Evolutionary conservation across 2,113 vertebrate genomes (phyloP).

Genomic region (Ctenodactylus gundi): DNA sequence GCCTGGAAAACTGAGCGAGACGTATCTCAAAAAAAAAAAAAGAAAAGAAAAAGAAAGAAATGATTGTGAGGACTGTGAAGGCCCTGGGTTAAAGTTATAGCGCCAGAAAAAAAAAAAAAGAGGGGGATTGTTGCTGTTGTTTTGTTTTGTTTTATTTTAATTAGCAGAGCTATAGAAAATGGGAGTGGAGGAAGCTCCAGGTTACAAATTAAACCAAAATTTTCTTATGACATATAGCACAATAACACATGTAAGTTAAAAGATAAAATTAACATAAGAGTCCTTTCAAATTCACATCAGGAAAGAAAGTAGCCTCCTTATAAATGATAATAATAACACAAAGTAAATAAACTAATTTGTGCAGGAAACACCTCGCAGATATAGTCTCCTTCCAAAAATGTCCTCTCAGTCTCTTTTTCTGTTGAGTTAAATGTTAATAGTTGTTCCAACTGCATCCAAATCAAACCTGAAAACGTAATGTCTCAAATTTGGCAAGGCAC

Average conservation of each 20-base stretch:
- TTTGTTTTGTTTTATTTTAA: no score
- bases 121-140: no score
- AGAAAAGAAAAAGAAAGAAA: no score
- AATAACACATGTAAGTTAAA: neutral
- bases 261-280: neutral
- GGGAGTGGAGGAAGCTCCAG: neutral
- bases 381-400: neutral
- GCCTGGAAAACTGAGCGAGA: no score
- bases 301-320: neutral
- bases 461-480: slow-evolving; percentile 15
- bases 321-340: neutral
- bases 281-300: neutral
- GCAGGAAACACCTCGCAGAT: neutral
- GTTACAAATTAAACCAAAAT: neutral
- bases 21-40: no score
- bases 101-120: neutral
- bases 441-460: neutral
- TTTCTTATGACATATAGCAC: neutral
- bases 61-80: no score
- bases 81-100: neutral
- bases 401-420: neutral
- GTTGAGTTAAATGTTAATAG: neutral
- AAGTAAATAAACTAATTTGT: slow-evolving; percentile 4
- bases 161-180: neutral
- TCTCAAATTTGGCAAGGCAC: slow-evolving; percentile 21